Base-by-base conservation (phyloP, 2,888 invertebrate species). In the Hipparchia semele region DNA sequence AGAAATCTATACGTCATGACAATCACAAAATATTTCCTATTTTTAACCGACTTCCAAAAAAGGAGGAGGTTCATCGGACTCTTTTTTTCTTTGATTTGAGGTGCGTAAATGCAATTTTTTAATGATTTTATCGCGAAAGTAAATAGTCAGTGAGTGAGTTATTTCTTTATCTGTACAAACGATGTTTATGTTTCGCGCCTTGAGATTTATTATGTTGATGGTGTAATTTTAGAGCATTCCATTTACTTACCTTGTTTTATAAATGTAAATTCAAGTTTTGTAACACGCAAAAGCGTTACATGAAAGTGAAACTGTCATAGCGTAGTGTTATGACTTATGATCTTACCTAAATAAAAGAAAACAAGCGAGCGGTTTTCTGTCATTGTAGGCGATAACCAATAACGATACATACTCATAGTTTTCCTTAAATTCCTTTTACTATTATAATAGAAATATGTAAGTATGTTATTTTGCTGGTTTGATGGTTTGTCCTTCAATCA, bases 201-300 rank as follows among this genome's bases (percentile, higher is more conserved):
- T 80, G 80, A 78, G 75, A 75, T 75, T 77, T 77, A 77, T 75
- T 76, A 75, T 68, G 74, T 74, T 68, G 71, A 74, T 78, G 77
- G 76, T 77, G 72, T 78, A 79, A 80, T 79, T 73, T 77, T 70
- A 76, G 76, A 77, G 71, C 77, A 79, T 75, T 77, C 78, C 75
- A 73, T 76, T 78, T 76, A 77, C 77, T 78, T 76, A 77, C 77
- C 78, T 76, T 78, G 76, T 79, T 76, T 78, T 76, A 75, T 76
- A 77, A 77, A 78, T 73, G 75, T 78, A 75, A 74, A 77, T 76
- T 73, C 71, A 69, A 75, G 75, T 77, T 78, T 76, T 76, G 79
- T 76, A 77, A 78, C 64, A 61, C 60, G 71, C 70, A 72, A 75
- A 74, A 68, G 71, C 74, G 71, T 68, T 64, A 74, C 70, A 68